These are phyloP conservation scores for Saccopteryx leptura DNA, from an alignment of 2,113 vertebrate species.

Conservation along the genomic window DNA sequence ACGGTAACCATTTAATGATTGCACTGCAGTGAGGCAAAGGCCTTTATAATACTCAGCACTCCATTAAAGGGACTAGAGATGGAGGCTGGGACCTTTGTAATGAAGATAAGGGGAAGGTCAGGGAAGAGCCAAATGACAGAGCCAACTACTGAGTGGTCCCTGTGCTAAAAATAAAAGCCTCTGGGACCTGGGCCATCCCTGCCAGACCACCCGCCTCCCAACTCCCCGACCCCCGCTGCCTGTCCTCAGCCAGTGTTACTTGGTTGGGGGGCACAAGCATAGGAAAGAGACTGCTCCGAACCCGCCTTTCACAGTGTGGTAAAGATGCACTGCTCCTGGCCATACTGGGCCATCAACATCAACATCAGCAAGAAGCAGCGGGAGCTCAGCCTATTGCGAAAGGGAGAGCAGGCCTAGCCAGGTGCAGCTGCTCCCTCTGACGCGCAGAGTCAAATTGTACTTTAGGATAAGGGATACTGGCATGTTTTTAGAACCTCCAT, in stretches of 20 bases:
- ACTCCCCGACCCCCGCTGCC: too few relatives aligned
- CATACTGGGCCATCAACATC: background rate
- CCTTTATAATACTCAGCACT: background rate
- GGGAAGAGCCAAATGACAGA: background rate
- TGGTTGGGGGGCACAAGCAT: background rate
- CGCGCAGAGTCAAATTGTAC: background rate
- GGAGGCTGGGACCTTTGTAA: background rate
- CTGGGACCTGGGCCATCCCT: background rate
- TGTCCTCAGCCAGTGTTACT: background rate
- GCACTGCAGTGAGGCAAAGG: background rate
- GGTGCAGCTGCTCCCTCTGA: rapidly evolving
- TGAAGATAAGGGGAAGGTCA: background rate
- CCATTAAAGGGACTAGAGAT: background rate
- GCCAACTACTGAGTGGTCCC: background rate
- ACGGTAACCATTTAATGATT: background rate
- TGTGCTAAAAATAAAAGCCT: background rate
- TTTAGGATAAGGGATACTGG: background rate
- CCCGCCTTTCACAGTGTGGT: rapidly evolving
- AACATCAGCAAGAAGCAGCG: background rate
- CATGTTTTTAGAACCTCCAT: background rate
- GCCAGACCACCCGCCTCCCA: background rate
- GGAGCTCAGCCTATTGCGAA: too few relatives aligned
- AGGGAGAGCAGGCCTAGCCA: background rate
- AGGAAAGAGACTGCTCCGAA: background rate
- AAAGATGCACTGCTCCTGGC: background rate